Base-by-base conservation (phyloP, 2,888 invertebrate species). In the Alloscopus bannaensis region DNA sequence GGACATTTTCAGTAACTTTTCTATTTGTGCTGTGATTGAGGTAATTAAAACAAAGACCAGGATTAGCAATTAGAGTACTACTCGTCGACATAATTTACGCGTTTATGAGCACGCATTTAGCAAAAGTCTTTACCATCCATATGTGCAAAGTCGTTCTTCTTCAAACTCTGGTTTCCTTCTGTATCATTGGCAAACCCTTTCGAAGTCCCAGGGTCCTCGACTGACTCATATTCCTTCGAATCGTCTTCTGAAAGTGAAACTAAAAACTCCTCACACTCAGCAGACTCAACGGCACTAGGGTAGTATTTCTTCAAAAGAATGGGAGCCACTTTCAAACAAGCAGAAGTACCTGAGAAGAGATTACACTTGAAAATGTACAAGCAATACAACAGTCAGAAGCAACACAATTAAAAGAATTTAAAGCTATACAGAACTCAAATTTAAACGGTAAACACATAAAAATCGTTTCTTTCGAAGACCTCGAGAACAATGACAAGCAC, bases 191-290 rank as follows among this genome's bases (percentile, higher is more conserved):
- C 1, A n/a, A n/a, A n/a, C n/a, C n/a, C n/a, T n/a, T n/a, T n/a
- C n/a, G n/a, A n/a, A n/a, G n/a, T n/a, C n/a, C n/a, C n/a, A n/a
- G n/a, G n/a, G 1, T 28, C 47, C 28, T 42, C 47, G 64, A 26
- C 28, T 3, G 45, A 18, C 26, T 31, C 47, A 20, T 4, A 4
- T 22, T 31, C 31, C 70, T 60, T 26, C 8, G 59, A 29, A 52
- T 64, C 64, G 62, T 72, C 72, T 22, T 52, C 72, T 72, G 72
- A 64, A 72, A 62, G 52, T 72, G 64, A 72, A 72, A 72, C 62
- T 29, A 72, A 72, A 52, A 72, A 64, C 72, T 72, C 72, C 72
- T 72, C 72, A 64, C 28, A 40, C 40, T 62, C 72, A 72, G 72
- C 72, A 52, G 72, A 64, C 28, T 55, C 16, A 62, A 52, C 52